Conservation (phyloP, 2,113 vertebrate species). For the Erythrolamprus reginae region DNA sequence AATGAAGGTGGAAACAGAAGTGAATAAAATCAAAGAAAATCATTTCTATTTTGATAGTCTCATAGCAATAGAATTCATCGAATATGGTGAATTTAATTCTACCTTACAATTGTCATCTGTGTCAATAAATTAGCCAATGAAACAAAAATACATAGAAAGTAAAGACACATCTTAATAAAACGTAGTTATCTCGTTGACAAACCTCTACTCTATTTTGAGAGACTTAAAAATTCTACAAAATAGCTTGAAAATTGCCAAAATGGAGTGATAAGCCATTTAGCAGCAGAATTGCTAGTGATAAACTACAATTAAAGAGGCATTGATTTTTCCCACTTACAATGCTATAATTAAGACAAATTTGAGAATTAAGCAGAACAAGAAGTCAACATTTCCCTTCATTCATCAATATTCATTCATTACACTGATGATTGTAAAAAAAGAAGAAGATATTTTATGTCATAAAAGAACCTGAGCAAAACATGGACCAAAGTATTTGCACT, state of each 20-base stretch:
- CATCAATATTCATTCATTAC: not conserved
- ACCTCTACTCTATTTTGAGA: not conserved
- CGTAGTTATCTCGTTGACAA: not conserved
- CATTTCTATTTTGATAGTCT: not conserved
- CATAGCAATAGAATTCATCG: not conserved
- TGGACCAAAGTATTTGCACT: not conserved
- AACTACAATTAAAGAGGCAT: not conserved
- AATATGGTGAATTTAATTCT: not conserved
- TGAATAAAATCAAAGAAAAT: not conserved
- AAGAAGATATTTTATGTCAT: not conserved
- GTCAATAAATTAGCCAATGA: not conserved
- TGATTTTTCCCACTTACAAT: not conserved
- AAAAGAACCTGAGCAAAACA: not conserved
- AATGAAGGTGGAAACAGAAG: not conserved
- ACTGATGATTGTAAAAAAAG: not conserved
- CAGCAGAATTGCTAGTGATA: not conserved
- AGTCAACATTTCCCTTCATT: not conserved
- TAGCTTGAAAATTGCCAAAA: not conserved
- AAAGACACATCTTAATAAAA: not conserved
- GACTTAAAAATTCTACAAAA: not conserved
- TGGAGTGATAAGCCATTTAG: not conserved
- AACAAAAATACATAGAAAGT: not conserved
- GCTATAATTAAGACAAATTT: not conserved
- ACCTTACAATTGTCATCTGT: not conserved
- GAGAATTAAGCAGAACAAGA: not conserved